Base-by-base conservation (phyloP, 64 coral and sea anemone species). In the Anthopleura sola region DNA sequence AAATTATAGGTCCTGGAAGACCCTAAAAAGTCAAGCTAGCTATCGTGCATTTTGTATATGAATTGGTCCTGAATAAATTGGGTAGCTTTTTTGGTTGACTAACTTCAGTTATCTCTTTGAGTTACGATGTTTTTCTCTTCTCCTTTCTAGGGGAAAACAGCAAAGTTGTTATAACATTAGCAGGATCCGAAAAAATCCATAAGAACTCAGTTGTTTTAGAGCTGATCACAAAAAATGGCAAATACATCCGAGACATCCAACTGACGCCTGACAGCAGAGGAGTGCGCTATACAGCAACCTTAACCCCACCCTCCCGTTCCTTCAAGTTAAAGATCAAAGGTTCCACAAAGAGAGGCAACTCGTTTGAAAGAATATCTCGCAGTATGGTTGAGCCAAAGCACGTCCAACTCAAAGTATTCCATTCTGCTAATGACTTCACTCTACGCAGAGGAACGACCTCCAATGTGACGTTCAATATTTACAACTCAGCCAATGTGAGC, bases 351-450 rank as follows among this genome's bases (percentile, higher is more conserved):
- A 50, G 77, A 16, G 88, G 93, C 20, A 94, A 88, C 21, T 23
- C 75, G 28, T 94, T 94, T 81, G 64, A 91, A 32, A 86, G 93
- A 29, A 85, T 95, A 49, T 95, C 93, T 6, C 89, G 81, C 33
- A 86, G 90, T 31, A 85, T 84, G 0, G 83, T 95, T 1, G 68
- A 78, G 55, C 85, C 93, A 16, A 81, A 86, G 38, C 51, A 28
- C 7, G 85, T 69, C 9, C 55, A 91, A 21, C 85, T 95, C 17
- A 86, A 89, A 38, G 85, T 64, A n/a, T 75, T 87, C n/a, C 58
- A 78, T 40, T 64, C 88, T 7, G 78, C 54, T 29, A 87, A 94
- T 75, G 68, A 94, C 32, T 94, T 87, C 55, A 94, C 93, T n/a
- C 88, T 94, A 26, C 93, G 87, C 36, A 82, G 74, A 15, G 55